These are phyloP conservation scores for Heptranchias perlo DNA, from an alignment of 2,113 vertebrate genomes.

Conservation along the genomic window DNA sequence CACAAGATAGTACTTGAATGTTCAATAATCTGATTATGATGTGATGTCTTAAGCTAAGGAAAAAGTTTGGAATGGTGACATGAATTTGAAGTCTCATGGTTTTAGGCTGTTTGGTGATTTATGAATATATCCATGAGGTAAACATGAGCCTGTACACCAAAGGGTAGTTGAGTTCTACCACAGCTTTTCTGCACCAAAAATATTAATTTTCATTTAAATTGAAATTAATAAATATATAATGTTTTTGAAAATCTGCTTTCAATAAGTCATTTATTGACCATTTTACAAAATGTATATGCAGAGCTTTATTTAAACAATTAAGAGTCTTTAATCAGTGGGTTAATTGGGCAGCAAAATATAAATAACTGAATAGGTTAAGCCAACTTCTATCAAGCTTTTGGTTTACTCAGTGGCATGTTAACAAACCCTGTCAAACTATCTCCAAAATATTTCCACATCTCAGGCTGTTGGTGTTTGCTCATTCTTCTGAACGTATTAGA, in stretches of 20 bases:
- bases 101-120: neutral
- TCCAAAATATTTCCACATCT: conserved; percentile 35
- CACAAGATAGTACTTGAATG: neutral
- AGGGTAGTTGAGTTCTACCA: neutral
- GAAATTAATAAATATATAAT: neutral
- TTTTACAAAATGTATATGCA: neutral
- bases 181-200: neutral
- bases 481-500: neutral
- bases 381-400: neutral
- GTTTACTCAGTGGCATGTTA: neutral
- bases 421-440: neutral
- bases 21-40: neutral
- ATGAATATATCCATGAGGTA: neutral
- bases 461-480: neutral
- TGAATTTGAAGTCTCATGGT: neutral
- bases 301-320: neutral
- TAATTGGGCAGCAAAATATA: neutral
- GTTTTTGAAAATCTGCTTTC: neutral
- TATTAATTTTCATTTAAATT: neutral
- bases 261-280: neutral
- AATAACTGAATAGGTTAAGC: neutral
- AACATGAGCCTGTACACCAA: neutral
- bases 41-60: neutral
- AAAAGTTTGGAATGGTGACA: neutral
- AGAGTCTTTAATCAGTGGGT: neutral